Evolutionary conservation across 2,113 vertebrate species (phyloP).

Genomic region (Morone chrysops): DNA sequence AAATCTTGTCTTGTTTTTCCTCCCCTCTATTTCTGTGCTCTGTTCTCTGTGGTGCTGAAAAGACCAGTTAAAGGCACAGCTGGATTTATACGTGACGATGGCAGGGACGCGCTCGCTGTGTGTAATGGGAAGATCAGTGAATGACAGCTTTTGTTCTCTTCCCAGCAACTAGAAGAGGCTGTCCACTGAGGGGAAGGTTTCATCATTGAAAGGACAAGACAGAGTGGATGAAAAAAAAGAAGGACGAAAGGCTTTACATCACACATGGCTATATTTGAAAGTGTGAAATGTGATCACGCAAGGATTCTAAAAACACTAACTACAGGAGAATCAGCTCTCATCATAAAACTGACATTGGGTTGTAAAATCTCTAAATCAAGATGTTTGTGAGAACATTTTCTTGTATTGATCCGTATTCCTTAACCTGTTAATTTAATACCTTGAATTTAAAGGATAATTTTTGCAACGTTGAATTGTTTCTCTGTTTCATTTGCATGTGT

Average conservation of each 20-base stretch:
- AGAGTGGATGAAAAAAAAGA: background rate
- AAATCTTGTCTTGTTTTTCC: background rate
- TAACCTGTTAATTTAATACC: background rate
- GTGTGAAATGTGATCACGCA: slow-evolving; percentile 43
- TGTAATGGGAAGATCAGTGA: slow-evolving; percentile 55
- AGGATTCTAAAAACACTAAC: slow-evolving; percentile 19
- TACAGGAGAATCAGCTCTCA: background rate
- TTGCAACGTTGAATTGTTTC: slow-evolving; percentile 7
- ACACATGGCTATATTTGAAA: slow-evolving; percentile 32
- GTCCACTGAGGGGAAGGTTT: slow-evolving; percentile 58
- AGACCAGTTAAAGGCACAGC: slow-evolving; percentile 12
- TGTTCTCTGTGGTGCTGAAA: background rate
- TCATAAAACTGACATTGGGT: background rate
- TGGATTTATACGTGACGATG: slow-evolving; percentile 32
- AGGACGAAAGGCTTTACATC: slow-evolving; percentile 41
- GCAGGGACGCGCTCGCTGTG: slow-evolving; percentile 13
- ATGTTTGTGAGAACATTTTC: background rate
- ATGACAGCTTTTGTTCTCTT: slow-evolving; percentile 57
- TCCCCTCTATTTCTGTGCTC: slow-evolving; percentile 4
- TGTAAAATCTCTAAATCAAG: slow-evolving; percentile 15
- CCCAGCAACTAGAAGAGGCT: slow-evolving; percentile 22
- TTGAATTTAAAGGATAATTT: background rate
- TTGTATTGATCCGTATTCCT: background rate
- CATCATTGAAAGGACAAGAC: slow-evolving; percentile 49
- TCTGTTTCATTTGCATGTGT: slow-evolving; percentile 9